Percentiles rank a stretch among this genome's conserved stretches.
phyloP scores from a whole-genome alignment of 2,113 vertebrate species.

The Sprattus sprattus region DNA sequence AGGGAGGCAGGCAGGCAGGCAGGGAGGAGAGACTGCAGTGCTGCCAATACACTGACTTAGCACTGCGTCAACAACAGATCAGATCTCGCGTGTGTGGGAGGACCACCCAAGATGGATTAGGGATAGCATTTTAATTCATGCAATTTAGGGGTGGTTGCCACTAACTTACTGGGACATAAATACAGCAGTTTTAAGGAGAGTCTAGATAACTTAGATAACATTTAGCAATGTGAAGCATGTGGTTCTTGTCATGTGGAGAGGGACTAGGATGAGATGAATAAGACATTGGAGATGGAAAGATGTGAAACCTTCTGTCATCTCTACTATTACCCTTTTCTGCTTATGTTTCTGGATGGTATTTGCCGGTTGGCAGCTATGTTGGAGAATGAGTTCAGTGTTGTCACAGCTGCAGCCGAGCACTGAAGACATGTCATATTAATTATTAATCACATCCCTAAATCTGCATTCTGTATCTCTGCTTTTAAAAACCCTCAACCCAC shows the following conservation, averaged over 20 bases:
- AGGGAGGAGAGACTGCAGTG: background rate
- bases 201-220: background rate
- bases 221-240: background rate
- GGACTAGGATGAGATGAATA: too few species aligned
- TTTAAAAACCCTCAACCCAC: conserved; percentile 8
- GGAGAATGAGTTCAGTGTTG: conserved; percentile 37
- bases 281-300: too few species aligned
- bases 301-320: background rate
- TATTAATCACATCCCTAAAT: conserved; percentile 51
- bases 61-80: conserved; percentile 8
- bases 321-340: background rate
- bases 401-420: conserved; percentile 35
- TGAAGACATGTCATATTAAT: conserved; percentile 45
- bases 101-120: conserved; percentile 13
- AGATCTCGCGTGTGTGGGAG: background rate
- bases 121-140: background rate
- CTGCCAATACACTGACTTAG: conserved; percentile 4
- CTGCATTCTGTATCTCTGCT: conserved; percentile 43
- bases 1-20: background rate
- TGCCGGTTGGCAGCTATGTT: background rate
- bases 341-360: background rate
- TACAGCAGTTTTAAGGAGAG: background rate
- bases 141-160: background rate
- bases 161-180: background rate
- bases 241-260: too few species aligned